Evolutionary conservation across 2,797 vertebrate genomes (phyloP), one percentile per base, ranked within the genome.

Genomic region (Spondyliosoma cantharus): DNA sequence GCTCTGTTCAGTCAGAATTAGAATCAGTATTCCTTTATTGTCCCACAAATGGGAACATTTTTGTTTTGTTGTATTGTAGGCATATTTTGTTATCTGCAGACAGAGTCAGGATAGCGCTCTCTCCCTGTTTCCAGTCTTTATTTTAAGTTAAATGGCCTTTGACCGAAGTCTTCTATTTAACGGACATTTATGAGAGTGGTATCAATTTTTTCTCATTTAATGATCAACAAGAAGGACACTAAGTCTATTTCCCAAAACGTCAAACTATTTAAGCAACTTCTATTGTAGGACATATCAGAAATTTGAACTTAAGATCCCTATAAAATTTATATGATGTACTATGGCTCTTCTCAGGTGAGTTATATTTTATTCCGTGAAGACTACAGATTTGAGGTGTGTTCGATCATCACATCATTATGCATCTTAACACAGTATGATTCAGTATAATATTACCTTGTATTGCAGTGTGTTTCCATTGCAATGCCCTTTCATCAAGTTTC

Each of bases 391-490:
- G 13, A 19, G 4, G 17, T 11, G 8, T 2, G 22, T n/a, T 45
- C 7, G 12, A 46, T 29, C 19, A 61, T 9, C 32, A 43, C 12
- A 62, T 27, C 2, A 29, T 45, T 46, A 19, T 32, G 11, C 16
- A 59, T 27, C n/a, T n/a, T 24, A 5, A 12, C 24, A 29, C 37
- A 63, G 42, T 46, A 15, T 24, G 13, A 2, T 20, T 29, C 17
- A 69, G 17, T 56, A 4, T n/a, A 27, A 17, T 29, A 22, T 61
- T 12, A 5, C 32, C 19, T 48, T 57, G 53, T 24, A 7, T 50
- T 71, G 15, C 29, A 58, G 4, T 46, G 16, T 59, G 20, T 64
- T 37, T 63, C 29, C 19, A 24, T 22, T 76, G 32, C 24, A 68
- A 1, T 50, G 29, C 61, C n/a, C 19, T 19, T 48, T 43, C 12